Evolutionary conservation across 2,113 vertebrate species (phyloP), one percentile per base, ranked within the genome.

Genomic region (Pachypanchax playfairii): DNA sequence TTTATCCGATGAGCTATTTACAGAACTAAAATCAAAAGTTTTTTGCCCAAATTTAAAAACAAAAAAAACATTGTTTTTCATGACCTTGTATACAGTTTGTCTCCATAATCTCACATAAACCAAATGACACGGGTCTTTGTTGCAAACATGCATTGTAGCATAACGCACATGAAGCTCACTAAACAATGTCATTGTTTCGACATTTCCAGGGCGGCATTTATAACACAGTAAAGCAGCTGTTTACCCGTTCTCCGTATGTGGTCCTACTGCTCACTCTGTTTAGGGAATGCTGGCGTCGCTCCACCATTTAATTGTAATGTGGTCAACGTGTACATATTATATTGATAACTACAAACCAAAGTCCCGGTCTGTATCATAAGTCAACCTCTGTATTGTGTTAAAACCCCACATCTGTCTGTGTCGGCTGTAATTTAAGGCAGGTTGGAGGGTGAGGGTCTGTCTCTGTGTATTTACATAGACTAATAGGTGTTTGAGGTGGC

Each of bases 141-240:
- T 73, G 73, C 64, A 67, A 79, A 62, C 29, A 7, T 41, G 48
- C 72, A 66, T 53, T 59, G 60, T 15, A n/a, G 79, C 61, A 2
- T 80, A 68, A 80, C 42, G 31, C 52, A 48, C 55, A 48, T 39
- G 29, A 44, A 48, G 22, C 8, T 17, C 25, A 39, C 43, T 49
- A 9, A 71, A 82, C 67, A 83, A 80, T 80, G 69, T 59, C 20
- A 68, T 6, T 29, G 47, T 67, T 24, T 25, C 43, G 52, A 68
- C 38, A 47, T 73, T 86, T 82, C 73, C 83, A 57, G 43, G 48
- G 33, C 51, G 70, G 70, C 83, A 75, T 86, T 84, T 79, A 66
- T 18, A 4, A 62, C 65, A 72, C 65, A 80, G 76, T 46, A 47
- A 50, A 41, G 26, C 25, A 1, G 58, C 35, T 80, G 57, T 47